Percentiles rank a stretch among this genome's conserved stretches.
Conservation (phyloP, 2,888 invertebrate species). For the Apomyelois bistriatella region DNA sequence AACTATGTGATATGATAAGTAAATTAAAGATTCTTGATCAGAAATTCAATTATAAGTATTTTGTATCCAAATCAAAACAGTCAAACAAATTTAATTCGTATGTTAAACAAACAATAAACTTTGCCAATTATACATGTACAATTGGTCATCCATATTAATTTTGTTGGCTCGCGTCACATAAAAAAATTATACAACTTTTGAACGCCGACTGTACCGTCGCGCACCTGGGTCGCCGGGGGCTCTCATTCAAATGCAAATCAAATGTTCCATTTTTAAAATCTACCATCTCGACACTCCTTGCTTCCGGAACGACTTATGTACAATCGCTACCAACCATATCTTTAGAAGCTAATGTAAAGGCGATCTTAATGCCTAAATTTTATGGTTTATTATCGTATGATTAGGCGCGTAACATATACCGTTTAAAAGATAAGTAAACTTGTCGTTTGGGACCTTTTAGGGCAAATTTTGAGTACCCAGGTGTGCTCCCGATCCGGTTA, state of each 20-base stretch:
- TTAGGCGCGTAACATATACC: conserved; percentile 31
- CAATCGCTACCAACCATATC: conserved; percentile 53
- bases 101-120: conserved; percentile 48
- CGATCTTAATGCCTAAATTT: conserved; percentile 22
- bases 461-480: conserved; percentile 77
- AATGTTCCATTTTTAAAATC: conserved; percentile 80
- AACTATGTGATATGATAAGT: too few relatives aligned
- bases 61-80: conserved; percentile 14
- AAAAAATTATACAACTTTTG: conserved; percentile 55
- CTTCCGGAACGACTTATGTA: conserved; percentile 77
- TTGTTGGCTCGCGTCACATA: conserved; percentile 32
- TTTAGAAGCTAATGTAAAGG: conserved; percentile 29
- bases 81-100: conserved; percentile 33
- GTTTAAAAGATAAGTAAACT: conserved; percentile 26
- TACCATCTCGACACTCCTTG: conserved; percentile 75
- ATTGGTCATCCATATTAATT: conserved; percentile 64
- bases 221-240: conserved; percentile 79
- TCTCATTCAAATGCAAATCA: conserved; percentile 81
- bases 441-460: conserved; percentile 78
- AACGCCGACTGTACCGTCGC: conserved; percentile 59
- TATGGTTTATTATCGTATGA: conserved; percentile 30
- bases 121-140: conserved; percentile 44
- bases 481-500: conserved; percentile 80
- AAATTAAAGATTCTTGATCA: too few relatives aligned
- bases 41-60: too few relatives aligned